Conservation (phyloP, 2,888 invertebrate species). For the Diaprepes abbreviatus region DNA sequence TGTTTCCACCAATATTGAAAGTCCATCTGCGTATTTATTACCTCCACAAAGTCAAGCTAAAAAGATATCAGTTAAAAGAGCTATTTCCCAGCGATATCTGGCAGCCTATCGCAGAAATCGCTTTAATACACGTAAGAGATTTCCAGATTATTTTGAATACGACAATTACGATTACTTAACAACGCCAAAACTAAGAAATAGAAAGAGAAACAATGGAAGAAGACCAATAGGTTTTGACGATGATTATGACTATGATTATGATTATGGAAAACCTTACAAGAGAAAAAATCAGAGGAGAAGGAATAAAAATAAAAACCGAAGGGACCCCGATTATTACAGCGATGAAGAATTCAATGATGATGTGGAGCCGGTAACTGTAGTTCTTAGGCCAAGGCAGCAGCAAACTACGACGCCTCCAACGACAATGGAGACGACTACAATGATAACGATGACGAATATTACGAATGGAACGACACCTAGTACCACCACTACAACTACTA, state of each 20-base stretch:
- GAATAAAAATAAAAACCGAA: conserved; percentile 40
- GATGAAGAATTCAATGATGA: conserved; percentile 38
- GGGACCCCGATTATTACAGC: conserved; percentile 38
- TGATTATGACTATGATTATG: conserved; percentile 41
- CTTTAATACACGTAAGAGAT: conserved; percentile 21
- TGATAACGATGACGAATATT: conserved; percentile 10
- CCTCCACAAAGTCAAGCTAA: conserved; percentile 9
- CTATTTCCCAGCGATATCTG: conserved; percentile 19
- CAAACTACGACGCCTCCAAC: conserved; percentile 29
- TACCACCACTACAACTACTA: conserved; percentile 15
- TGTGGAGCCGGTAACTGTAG: conserved; percentile 37
- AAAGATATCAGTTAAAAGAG: conserved; percentile 33
- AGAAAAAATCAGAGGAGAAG: conserved; percentile 33
- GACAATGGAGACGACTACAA: conserved; percentile 28
- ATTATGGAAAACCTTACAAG: conserved; percentile 20
- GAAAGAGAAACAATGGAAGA: conserved; percentile 29
- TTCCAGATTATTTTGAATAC: conserved; percentile 37
- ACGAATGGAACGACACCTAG: conserved; percentile 56
- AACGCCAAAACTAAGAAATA: conserved; percentile 22
- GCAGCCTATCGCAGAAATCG: conserved; percentile 24
- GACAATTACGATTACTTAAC: conserved; percentile 35
- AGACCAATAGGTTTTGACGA: conserved; percentile 36
- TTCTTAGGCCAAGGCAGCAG: conserved; percentile 38
- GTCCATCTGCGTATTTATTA: conserved; percentile 23
- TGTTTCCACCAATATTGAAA: conserved; percentile 21